Evolutionary conservation across 92 coral and sea anemone species (phyloP).

Genomic region (Porites divaricata): DNA sequence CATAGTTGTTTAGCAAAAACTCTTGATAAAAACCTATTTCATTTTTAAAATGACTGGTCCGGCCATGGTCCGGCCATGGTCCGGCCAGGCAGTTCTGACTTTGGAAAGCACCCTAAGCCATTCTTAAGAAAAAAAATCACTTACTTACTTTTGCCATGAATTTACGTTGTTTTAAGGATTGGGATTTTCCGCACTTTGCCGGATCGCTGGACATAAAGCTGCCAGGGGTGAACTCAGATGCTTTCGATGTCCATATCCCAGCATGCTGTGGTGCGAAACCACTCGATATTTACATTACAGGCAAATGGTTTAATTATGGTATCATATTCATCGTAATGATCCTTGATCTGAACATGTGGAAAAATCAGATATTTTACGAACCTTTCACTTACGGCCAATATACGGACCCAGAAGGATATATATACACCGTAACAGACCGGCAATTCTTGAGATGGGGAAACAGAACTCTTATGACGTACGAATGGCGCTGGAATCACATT

Average conservation of each 20-base stretch:
- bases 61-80: too few relatives aligned
- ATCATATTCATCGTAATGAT: conserved; percentile 86
- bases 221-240: conserved; percentile 82
- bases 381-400: conserved; percentile 84
- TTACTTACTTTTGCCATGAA: too few relatives aligned
- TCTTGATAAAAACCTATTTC: too few relatives aligned
- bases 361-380: conserved; percentile 86
- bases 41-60: too few relatives aligned
- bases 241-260: conserved; percentile 67
- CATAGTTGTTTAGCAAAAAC: too few relatives aligned
- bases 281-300: conserved; percentile 80
- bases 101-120: too few relatives aligned
- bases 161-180: conserved; percentile 51
- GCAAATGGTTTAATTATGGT: conserved; percentile 93
- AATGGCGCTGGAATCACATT: conserved; percentile 82
- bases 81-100: too few relatives aligned
- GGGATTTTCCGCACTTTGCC: conserved; percentile 91
- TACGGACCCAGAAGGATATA: conserved; percentile 75
- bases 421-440: conserved; percentile 79
- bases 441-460: conserved; percentile 77
- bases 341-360: conserved; percentile 91
- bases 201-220: conserved; percentile 83
- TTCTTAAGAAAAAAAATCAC: too few relatives aligned
- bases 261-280: conserved; percentile 66
- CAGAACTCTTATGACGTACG: conserved; percentile 66